Base-by-base conservation (phyloP, 2,113 vertebrate genomes). In the Phainopepla nitens region DNA sequence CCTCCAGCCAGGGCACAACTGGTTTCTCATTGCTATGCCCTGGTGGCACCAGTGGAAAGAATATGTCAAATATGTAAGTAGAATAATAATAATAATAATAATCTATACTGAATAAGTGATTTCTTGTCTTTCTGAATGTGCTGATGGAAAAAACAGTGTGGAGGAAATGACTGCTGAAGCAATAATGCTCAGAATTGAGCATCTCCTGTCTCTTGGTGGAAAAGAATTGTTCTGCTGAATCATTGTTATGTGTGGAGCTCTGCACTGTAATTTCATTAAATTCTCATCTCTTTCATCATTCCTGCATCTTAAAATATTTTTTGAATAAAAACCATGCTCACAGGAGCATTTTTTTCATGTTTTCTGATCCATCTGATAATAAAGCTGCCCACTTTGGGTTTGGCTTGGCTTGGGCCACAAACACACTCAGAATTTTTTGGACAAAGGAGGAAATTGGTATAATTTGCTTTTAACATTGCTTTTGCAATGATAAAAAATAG, bases 31-130 rank as follows among this genome's bases (percentile, higher is more conserved):
- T 97, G 99, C 99, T n/a, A 99, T 99, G 97, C 98, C 99, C 36
- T 99, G 99, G 99, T 99, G 99, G 99, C 99, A 99, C 65, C 98
- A 99, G 87, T 99, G 99, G 99, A 99, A 99, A 92, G 99, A 99
- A 91, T 99, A 99, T 65, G 99, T 99, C 83, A 99, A 99, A 99
- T 99, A 99, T 22, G 99, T 99, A 96, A 99, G 99, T 99, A 93
- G n/a, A 41, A 25, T 20, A 35, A 35, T 29, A 50, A 49, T 44
- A 33, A 45, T 57, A 23, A 13, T 23, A 15, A 25, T 41, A 35
- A 28, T n/a, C 4, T 33, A 1, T 50, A 5, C 10, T 28, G 33
- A 45, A 24, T 28, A 27, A 80, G 19, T n/a, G 39, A 49, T 51
- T 51, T 20, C 49, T 77, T 82, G 15, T 36, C 2, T 81, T 62